Evolutionary conservation across 2,888 invertebrate species (phyloP), one percentile per base, ranked within the genome.

Genomic region (Lordiphosa fenestrarum): DNA sequence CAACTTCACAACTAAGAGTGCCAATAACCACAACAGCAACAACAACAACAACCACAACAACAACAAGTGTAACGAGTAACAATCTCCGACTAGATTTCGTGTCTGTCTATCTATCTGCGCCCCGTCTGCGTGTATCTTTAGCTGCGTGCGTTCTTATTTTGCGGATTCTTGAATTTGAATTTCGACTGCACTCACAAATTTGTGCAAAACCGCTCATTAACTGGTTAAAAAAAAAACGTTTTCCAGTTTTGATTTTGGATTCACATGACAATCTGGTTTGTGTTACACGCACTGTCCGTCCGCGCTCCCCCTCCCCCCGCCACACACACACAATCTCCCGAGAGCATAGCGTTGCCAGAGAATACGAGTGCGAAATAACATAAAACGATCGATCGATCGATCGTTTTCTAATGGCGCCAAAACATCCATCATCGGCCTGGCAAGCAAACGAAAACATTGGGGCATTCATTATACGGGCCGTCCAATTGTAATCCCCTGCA

Each of bases 1-100:
- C 71, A 78, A 78, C 82, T 82, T 78, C 76, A 71, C 80, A 78
- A 71, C 82, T 77, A 82, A 77, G 81, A 77, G 77, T 74, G 78
- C 81, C 81, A 71, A 66, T 57, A 68, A 50, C 62, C 58, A 21
- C 56, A 57, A 39, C 33, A 69, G 50, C 53, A 59, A 40, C 61
- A 55, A 44, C 54, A 67, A 64, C 33, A 69, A 53, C 53, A 59
- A 40, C 61, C 15, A 15, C 33, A 69, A 53, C 53, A 59, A 40
- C 61, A 55, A 44, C 54, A 67, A 64, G 67, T 68, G 60, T 69
- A 58, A 41, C 64, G 56, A 65, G 63, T 53, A 35, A 55, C 52
- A 19, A 38, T 46, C 40, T 37, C 40, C 25, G 49, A 39, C 40
- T 60, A 55, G 50, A 55, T 46, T 35, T 39, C 57, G 36, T 41